Evolutionary conservation across 1,140 invertebrate species (phyloP), one percentile per base, ranked within the genome.

Genomic region (Lordiphosa collinella): DNA sequence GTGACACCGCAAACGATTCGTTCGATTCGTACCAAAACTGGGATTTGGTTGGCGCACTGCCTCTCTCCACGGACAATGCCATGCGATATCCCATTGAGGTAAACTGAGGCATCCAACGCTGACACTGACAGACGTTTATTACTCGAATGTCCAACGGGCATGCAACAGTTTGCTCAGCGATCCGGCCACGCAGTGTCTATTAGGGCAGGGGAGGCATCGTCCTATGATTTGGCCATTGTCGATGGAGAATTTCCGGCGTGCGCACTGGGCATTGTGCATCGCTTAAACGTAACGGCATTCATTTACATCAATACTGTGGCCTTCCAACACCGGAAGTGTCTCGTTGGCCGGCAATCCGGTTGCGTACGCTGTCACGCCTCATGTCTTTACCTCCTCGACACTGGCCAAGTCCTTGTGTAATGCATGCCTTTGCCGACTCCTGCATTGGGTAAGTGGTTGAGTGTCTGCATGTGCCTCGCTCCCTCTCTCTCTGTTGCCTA

Each of bases 221-320:
- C 11, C 46, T 18, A 91, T 85, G 93, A 95, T 86, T 90, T 95
- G 43, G 90, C 92, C 18, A 91, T 95, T 14, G 64, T 95, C 25
- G 94, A 95, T 78, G 94, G 93, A 1, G 92, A 93, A 12, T 94
- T 93, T 90, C 94, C 94, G 14, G 94, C 95, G 82, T 95, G 94
- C 72, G 92, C 92, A 16, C 74, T 94, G 14, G 93, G 93, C 3
- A 88, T 95, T 40, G 92, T 93, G 4, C 91, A 94, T 70, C 90
- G 91, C 16, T 92, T 93, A 74, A 92, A 92, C 54, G 93, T 94
- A 10, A 94, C 93, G 74, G 94, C 95, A 87, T 94, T 93, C 90
- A 84, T 73, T 76, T 85, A 69, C 73, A 92, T 95, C 50, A 95
- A 95, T 86, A 94, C 93, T 35, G 93, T 94, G n/a, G 93, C 92